phyloP scores from a whole-genome alignment of 1,140 invertebrate species.

The Heliconius congener region DNA sequence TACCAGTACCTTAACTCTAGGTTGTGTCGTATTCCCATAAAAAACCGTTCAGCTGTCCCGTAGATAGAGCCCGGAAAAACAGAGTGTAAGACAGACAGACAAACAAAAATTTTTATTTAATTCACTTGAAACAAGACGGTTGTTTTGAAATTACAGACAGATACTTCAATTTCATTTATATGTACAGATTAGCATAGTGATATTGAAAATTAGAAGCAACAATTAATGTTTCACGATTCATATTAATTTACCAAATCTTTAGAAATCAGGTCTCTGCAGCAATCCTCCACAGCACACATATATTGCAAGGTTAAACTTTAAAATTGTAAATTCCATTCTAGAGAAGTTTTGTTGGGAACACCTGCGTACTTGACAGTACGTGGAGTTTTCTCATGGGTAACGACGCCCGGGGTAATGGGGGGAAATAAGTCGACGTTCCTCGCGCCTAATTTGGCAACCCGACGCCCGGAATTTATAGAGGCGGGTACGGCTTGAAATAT shows the following conservation, averaged over 20 bases:
- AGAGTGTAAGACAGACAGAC: no score
- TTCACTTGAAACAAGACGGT: no score
- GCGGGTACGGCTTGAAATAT: conserved; percentile 77
- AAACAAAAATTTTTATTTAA: no score
- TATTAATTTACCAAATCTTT: conserved; percentile 20
- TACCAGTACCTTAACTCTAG: no score
- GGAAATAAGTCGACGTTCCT: conserved; percentile 72
- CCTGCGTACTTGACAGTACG: conserved; percentile 57
- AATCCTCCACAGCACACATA: conserved; percentile 16
- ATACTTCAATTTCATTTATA: no score
- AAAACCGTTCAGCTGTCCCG: no score
- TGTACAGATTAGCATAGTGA: no score
- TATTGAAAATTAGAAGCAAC: no score
- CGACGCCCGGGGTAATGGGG: conserved; percentile 51
- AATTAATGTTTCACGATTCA: background rate
- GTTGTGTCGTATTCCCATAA: no score
- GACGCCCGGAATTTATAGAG: conserved; percentile 78
- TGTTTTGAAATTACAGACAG: no score
- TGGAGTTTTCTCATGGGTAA: conserved; percentile 55
- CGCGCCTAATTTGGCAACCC: conserved; percentile 80
- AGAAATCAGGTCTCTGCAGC: background rate
- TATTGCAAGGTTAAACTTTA: conserved; percentile 47
- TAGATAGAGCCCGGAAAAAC: no score
- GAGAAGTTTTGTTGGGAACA: conserved; percentile 56
- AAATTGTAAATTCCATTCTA: conserved; percentile 56